Percentiles rank a stretch among this genome's conserved stretches.
These are phyloP conservation scores for Prunella fulvescens DNA, from an alignment of 2,113 vertebrate species.

Conservation along the genomic window DNA sequence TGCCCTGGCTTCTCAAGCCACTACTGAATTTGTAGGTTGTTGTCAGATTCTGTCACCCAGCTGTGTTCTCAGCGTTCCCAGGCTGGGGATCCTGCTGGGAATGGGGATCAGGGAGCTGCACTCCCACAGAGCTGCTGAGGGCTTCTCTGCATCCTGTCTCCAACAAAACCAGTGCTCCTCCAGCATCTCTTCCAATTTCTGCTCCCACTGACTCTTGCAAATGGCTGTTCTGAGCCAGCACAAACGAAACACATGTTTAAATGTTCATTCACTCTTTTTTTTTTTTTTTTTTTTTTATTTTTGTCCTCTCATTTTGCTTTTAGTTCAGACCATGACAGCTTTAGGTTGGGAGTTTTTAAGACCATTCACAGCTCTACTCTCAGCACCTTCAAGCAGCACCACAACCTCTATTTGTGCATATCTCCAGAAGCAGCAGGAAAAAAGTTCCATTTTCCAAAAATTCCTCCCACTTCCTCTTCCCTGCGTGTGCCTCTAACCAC, in stretches of 20 bases:
- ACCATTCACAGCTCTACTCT: not conserved
- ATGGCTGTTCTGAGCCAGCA: not conserved
- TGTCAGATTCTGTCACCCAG: not conserved
- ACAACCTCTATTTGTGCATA: slow-evolving; percentile 29
- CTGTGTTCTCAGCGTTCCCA: not conserved
- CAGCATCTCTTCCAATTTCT: not conserved
- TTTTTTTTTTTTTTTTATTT: not conserved
- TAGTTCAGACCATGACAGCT: not conserved
- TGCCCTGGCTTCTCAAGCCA: not conserved
- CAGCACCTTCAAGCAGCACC: slow-evolving; percentile 13
- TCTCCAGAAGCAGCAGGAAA: slow-evolving; percentile 18
- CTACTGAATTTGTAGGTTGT: not conserved
- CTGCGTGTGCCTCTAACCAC: slow-evolving; percentile 48
- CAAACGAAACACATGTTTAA: not conserved
- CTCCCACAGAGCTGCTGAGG: not conserved
- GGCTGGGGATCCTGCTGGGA: not conserved
- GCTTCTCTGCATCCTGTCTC: not conserved
- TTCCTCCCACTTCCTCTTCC: slow-evolving; percentile 47
- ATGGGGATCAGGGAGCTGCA: accelerated
- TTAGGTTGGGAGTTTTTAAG: not conserved
- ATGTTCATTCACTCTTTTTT: not conserved
- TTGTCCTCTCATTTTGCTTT: not conserved
- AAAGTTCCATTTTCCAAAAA: slow-evolving; percentile 50
- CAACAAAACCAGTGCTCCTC: not conserved
- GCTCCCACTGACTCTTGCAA: not conserved